Evolutionary conservation across 2,888 invertebrate species (phyloP).

Genomic region (Beris chalybata): DNA sequence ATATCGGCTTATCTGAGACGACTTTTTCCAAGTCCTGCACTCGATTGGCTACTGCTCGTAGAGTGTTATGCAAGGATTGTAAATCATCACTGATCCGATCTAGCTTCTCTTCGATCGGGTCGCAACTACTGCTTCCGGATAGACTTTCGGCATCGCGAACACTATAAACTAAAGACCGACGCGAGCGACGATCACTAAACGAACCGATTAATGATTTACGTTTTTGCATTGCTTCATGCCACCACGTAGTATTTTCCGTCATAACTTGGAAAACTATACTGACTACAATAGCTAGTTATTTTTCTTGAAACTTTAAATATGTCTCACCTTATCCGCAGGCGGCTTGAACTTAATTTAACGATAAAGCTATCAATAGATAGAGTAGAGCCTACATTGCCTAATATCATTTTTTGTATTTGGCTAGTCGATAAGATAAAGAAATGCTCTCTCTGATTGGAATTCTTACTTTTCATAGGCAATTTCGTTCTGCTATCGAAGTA

Average conservation of each 20-base stretch:
- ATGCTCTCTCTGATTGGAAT: no score
- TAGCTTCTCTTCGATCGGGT: slow-evolving; percentile 23
- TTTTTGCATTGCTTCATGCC: slow-evolving; percentile 6
- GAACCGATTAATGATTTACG: slow-evolving; percentile 17
- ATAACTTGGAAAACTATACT: not conserved
- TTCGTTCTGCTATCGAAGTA: no score
- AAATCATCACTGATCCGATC: slow-evolving; percentile 21
- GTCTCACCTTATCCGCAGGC: no score
- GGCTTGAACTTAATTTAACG: no score
- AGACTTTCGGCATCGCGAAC: slow-evolving; percentile 23
- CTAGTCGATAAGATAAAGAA: no score
- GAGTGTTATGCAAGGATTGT: slow-evolving; percentile 16
- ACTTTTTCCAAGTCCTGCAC: slow-evolving; percentile 15
- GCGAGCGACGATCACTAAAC: slow-evolving; percentile 17
- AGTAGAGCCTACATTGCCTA: no score
- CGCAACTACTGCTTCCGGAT: not conserved
- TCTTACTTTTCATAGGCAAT: no score
- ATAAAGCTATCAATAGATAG: no score
- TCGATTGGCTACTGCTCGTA: slow-evolving; percentile 19
- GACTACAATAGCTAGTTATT: no score
- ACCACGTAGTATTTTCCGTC: slow-evolving; percentile 6
- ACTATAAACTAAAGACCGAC: slow-evolving; percentile 18
- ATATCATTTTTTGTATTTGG: no score
- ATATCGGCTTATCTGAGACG: slow-evolving; percentile 5
- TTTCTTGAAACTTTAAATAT: no score